Evolutionary conservation across 1,140 invertebrate genomes (phyloP).

Genomic region (Akabosia matsudoensis): DNA sequence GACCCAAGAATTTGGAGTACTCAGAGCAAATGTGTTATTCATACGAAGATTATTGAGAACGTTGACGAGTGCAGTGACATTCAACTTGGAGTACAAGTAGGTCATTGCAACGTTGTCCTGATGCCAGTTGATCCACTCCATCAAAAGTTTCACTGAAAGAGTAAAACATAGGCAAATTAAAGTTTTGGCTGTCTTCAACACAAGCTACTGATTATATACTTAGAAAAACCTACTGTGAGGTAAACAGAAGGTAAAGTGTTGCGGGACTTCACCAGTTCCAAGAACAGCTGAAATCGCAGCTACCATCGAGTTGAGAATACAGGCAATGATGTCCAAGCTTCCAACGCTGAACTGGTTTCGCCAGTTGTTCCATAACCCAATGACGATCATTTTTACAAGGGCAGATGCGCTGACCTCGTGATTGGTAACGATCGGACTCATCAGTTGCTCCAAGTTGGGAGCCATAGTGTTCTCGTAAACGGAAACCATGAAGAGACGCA

Average conservation of each 20-base stretch:
- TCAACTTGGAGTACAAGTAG: conserved; percentile 35
- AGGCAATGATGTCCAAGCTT: conserved; percentile 34
- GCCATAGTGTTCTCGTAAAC: conserved; percentile 27
- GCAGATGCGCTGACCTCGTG: conserved; percentile 29
- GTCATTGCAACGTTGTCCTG: conserved; percentile 24
- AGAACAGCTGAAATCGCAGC: conserved; percentile 24
- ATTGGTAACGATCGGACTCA: conserved; percentile 33
- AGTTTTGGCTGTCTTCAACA: background rate
- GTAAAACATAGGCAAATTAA: background rate
- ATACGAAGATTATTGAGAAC: conserved; percentile 37
- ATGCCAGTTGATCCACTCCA: conserved; percentile 40
- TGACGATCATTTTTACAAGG: conserved; percentile 37
- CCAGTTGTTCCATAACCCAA: conserved; percentile 40
- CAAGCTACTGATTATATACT: background rate
- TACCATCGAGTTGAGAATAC: conserved; percentile 31
- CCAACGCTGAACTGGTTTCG: background rate
- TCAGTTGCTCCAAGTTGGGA: conserved; percentile 19
- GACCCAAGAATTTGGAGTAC: background rate
- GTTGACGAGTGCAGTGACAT: conserved; percentile 28
- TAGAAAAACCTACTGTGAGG: conserved; percentile 38
- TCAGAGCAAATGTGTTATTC: conserved; percentile 11
- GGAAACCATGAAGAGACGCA: conserved; percentile 29
- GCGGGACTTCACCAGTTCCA: conserved; percentile 9
- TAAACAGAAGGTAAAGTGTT: conserved; percentile 32
- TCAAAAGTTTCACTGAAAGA: conserved; percentile 40